Percentiles rank a stretch among this genome's conserved stretches.
phyloP scores from a whole-genome alignment of 2,797 vertebrate species.

The Enteromius argenteus region DNA sequence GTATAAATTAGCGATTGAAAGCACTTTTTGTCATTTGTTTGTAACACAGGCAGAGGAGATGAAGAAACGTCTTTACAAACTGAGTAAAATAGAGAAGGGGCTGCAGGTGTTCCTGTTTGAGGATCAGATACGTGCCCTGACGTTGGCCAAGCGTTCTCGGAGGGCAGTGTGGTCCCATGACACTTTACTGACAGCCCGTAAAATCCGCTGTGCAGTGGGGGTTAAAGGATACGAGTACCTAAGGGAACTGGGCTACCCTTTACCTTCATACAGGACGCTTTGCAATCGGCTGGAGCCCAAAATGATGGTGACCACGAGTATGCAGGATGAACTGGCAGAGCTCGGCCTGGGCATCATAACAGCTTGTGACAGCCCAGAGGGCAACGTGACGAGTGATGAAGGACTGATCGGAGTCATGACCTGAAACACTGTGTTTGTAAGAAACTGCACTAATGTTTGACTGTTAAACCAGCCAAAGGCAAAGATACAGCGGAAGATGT shows the following conservation, averaged over 20 bases:
- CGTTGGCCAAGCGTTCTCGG: constrained; percentile 80
- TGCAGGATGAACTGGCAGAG: constrained; percentile 82
- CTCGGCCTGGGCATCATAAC: constrained; percentile 80
- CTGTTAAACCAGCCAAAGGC: constrained; percentile 30
- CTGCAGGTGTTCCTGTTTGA: constrained; percentile 83
- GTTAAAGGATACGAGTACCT: constrained; percentile 84
- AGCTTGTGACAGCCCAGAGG: constrained; percentile 75
- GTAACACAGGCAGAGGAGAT: constrained; percentile 79
- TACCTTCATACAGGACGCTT: constrained; percentile 84
- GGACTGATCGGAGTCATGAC: constrained; percentile 80
- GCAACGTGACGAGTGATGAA: constrained; percentile 70
- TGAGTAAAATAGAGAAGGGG: constrained; percentile 81
- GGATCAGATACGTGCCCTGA: constrained; percentile 83
- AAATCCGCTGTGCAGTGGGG: constrained; percentile 80
- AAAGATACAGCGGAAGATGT: not conserved
- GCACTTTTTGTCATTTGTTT: not conserved
- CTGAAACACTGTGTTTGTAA: constrained; percentile 60
- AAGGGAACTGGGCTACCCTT: constrained; percentile 81
- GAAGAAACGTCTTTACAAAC: constrained; percentile 82
- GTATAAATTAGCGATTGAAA: not conserved
- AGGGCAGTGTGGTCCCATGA: constrained; percentile 84
- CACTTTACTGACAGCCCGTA: constrained; percentile 80
- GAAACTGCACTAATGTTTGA: not conserved
- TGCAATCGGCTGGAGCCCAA: constrained; percentile 84
- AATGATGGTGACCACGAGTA: constrained; percentile 79